phyloP scores from a whole-genome alignment of 2,888 invertebrate species.

The Carcina quercana region DNA sequence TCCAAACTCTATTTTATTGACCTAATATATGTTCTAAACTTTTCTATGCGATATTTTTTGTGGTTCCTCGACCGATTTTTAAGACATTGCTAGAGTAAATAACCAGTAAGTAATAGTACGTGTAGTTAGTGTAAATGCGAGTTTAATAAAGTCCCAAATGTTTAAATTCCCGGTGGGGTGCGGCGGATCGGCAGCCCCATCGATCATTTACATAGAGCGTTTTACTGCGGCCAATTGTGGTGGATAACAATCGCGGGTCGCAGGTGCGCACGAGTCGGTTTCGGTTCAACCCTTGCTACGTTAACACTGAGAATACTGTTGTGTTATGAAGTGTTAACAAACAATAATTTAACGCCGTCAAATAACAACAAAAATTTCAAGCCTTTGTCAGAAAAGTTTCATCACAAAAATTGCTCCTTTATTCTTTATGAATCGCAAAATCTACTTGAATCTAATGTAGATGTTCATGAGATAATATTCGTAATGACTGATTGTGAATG shows the following conservation, averaged over 20 bases:
- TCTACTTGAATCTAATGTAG: no score
- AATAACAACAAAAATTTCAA: no score
- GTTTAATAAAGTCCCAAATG: constrained; percentile 17
- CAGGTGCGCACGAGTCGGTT: constrained; percentile 26
- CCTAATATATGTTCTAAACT: no score
- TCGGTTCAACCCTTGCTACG: not conserved
- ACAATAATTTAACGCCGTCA: no score
- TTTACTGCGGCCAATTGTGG: constrained; percentile 28
- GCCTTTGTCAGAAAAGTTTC: no score
- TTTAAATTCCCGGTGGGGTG: constrained; percentile 20
- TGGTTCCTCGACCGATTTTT: not conserved
- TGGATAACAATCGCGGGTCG: constrained; percentile 31
- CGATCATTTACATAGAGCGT: constrained; percentile 27
- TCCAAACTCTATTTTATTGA: no score
- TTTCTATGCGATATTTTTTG: not conserved
- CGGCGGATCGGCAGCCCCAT: constrained; percentile 26
- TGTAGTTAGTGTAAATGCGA: constrained; percentile 8
- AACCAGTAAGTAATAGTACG: no score
- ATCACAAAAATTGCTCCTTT: no score
- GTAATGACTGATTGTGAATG: no score
- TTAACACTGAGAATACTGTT: no score
- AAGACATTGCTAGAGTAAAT: not conserved
- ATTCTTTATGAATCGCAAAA: no score
- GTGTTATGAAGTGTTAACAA: not conserved
- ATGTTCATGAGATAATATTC: no score